Conservation (phyloP, 2,888 invertebrate species). For the Ferrisia virgata region DNA sequence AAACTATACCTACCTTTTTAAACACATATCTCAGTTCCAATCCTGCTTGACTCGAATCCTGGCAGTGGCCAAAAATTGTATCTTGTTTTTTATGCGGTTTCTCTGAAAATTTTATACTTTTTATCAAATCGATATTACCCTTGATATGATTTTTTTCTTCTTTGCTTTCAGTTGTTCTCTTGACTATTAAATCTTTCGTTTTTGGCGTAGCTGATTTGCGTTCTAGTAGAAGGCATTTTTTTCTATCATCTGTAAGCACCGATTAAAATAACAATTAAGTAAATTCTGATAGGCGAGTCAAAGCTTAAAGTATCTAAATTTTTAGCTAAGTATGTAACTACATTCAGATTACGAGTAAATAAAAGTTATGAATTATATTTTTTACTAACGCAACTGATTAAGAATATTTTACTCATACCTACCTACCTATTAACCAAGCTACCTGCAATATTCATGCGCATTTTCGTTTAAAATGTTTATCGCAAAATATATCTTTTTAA, state of each 20-base stretch:
- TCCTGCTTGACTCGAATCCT: slow-evolving; percentile 17
- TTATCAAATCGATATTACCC: slow-evolving; percentile 1
- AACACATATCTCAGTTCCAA: slow-evolving; percentile 33
- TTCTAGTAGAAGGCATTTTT: slow-evolving; percentile 1
- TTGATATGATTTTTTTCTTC: not conserved
- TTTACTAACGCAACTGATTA: no score
- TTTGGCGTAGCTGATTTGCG: slow-evolving; percentile 30
- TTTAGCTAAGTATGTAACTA: no score
- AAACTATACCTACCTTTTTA: no score
- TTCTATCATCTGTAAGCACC: not conserved
- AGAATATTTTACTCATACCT: no score
- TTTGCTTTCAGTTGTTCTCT: not conserved
- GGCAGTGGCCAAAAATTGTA: not conserved
- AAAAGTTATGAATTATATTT: no score
- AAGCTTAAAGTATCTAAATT: no score
- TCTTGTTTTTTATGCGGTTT: slow-evolving; percentile 14
- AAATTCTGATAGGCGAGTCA: no score
- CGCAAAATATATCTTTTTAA: no score
- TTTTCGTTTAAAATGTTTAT: no score
- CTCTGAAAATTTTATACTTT: not conserved
- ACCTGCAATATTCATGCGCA: no score
- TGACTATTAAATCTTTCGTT: not conserved
- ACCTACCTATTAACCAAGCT: no score
- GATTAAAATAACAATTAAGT: not conserved
- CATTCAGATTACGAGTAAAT: no score